Percentiles rank a stretch among this genome's conserved stretches.
phyloP scores from a whole-genome alignment of 2,888 invertebrate genomes.

The Nephrocerus scutellatus region DNA sequence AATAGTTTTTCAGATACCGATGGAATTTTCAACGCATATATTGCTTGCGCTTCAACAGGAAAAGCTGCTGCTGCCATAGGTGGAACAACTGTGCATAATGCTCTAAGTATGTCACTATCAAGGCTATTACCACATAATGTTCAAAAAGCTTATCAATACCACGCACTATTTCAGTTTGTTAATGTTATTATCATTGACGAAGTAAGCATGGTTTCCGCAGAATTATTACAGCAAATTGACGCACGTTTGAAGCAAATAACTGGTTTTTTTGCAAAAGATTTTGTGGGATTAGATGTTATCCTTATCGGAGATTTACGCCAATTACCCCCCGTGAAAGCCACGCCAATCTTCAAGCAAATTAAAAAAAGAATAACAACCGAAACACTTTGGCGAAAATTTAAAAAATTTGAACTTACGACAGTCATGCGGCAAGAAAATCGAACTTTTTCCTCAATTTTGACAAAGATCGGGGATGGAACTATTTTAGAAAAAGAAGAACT shows the following conservation, averaged over 20 bases:
- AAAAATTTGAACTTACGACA: no score
- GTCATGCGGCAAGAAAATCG: no score
- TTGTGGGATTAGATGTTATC: conserved; percentile 27
- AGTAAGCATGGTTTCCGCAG: conserved; percentile 37
- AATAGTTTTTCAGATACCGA: no score
- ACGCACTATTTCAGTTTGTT: conserved; percentile 30
- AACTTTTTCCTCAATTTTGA: no score
- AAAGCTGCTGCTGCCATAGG: no score
- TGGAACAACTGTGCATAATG: no score
- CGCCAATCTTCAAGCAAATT: conserved; percentile 24
- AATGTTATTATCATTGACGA: conserved; percentile 39
- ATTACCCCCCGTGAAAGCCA: conserved; percentile 24
- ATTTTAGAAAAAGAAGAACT: no score
- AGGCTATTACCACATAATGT: no score
- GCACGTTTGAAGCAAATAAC: conserved; percentile 36
- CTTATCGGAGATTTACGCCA: conserved; percentile 23
- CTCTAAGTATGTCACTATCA: no score
- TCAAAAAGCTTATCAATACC: conserved; percentile 17
- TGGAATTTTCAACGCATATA: no score
- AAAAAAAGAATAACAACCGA: conserved; percentile 3
- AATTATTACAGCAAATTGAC: conserved; percentile 33
- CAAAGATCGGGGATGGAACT: no score
- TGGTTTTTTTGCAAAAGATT: conserved; percentile 30
- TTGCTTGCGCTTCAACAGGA: no score
- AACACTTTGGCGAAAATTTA: conserved; percentile 4